Base-by-base conservation (phyloP, 2,888 invertebrate species). In the Ctena decussata region DNA sequence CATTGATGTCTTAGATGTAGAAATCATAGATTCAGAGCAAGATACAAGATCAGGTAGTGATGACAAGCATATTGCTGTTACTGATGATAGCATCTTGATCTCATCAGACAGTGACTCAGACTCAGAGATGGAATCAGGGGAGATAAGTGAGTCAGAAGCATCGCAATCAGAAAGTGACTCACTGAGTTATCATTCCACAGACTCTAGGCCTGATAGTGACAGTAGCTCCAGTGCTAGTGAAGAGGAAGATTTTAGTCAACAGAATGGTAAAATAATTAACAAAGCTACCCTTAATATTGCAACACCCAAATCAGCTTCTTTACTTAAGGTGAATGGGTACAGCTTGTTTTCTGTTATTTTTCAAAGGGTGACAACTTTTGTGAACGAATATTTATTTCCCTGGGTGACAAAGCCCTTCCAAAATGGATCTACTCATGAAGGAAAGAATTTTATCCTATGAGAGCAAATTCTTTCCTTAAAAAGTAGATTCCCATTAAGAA, bases 41-140 rank as follows among this genome's bases (percentile, higher is more conserved):
- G 21, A n/a, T 46, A 46, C 12, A 46, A 12, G n/a, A n/a, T n/a
- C n/a, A 41, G 41, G 41, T 11, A 41, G 27, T 8, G 27, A 27
- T 24, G 6, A 57, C 24, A 27, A 11, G n/a, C 6, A 11, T 5
- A 49, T 5, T 21, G 15, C 49, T 15, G 49, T 5, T 15, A 21
- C 3, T 27, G 18, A 65, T 32, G 21, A 35, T 1, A 65, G 65
- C 18, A 65, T 65, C 15, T 2, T 65, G 21, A 65, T 65, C 5
- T 65, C 65, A 30, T 65, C 65, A 12, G 65, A 69, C 24, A 30
- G 49, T n/a, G 41, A 60, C 27, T 46, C 53, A n/a, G 41, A 60
- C 27, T 46, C 53, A 41, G 74, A 60, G 18, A 82, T 44, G 41
- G 84, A 83, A 76, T 85, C 86, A 41, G 86, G 86, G 49, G 86